Percentiles rank a stretch among this genome's conserved stretches.
Conservation (phyloP, 1,140 invertebrate species). For the Oryzaephilus surinamensis region DNA sequence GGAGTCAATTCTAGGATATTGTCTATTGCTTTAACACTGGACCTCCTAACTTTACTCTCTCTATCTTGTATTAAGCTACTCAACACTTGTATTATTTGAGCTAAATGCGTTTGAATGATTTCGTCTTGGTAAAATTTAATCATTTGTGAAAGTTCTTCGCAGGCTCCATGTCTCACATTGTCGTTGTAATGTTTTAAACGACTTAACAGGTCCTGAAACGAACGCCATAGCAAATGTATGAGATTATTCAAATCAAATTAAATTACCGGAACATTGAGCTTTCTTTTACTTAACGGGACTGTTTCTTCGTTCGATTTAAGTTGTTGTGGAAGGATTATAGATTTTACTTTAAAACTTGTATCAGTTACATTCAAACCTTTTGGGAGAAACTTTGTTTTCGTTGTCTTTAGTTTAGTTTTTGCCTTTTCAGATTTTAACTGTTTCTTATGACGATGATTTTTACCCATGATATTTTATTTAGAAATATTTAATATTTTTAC, state of each 20-base stretch:
- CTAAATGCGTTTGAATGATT: slow-evolving; percentile 48
- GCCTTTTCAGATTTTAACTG: slow-evolving; percentile 63
- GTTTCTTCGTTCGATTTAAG: slow-evolving; percentile 49
- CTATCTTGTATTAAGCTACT: slow-evolving; percentile 58
- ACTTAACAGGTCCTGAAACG: slow-evolving; percentile 53
- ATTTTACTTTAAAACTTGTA: slow-evolving; percentile 77
- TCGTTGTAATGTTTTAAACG: slow-evolving; percentile 70
- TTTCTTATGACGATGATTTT: slow-evolving; percentile 49
- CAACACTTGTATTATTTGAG: slow-evolving; percentile 56
- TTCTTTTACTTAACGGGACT: slow-evolving; percentile 57
- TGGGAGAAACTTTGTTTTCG: slow-evolving; percentile 50
- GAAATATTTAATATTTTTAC: too few relatives aligned
- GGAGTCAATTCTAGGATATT: slow-evolving; percentile 44
- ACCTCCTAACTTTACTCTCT: slow-evolving; percentile 56
- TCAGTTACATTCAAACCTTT: slow-evolving; percentile 78
- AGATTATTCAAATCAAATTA: too few relatives aligned
- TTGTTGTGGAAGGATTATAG: slow-evolving; percentile 71
- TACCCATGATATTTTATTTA: too few relatives aligned
- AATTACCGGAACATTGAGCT: slow-evolving; percentile 57
- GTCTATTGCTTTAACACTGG: slow-evolving; percentile 56
- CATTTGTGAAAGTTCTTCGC: slow-evolving; percentile 61
- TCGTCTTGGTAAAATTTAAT: slow-evolving; percentile 44
- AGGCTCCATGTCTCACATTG: slow-evolving; percentile 54
- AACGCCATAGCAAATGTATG: too few relatives aligned
- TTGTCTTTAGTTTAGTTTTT: slow-evolving; percentile 66